Base-by-base conservation (phyloP, 2,888 invertebrate genomes). In the Myopa tessellatipennis region DNA sequence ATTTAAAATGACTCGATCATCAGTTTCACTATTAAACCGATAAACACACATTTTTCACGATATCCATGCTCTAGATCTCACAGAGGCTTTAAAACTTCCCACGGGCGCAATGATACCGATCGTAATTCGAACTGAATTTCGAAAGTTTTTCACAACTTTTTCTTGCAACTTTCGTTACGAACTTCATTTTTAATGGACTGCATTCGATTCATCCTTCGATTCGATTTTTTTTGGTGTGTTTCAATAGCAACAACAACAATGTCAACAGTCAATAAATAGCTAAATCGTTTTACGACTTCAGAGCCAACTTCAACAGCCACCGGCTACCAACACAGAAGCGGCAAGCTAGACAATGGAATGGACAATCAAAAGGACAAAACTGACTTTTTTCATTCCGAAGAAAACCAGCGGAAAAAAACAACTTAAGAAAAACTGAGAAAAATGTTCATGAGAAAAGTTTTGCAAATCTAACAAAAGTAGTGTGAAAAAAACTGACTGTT, bases 221-320 rank as follows among this genome's bases (percentile, higher is more conserved):
- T 40, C 45, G 8, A 12, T 65, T 38, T 18, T 65, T 1, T 63
- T 18, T 14, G n/a, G 10, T 52, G n/a, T 34, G 34, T 14, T 45
- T 45, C 7, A 55, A 38, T 45, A 61, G 18, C 45, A 40, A 69
- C 60, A 73, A 77, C 75, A 75, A 70, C 67, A 76, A 65, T 34
- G 45, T n/a, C 36, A 77, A 36, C 58, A 45, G 77, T 73, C 68
- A 77, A 79, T 75, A 73, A 79, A 79, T 75, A 69, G 71, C 67
- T 77, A 80, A 81, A 82, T 82, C 80, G 81, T 82, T 82, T 83
- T 81, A 83, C 80, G 81, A 80, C 82, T 80, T 80, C 79, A 81
- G 80, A 80, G 81, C 73, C 58, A 78, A 80, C 77, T 81, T 80
- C 81, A 81, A 14, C 26, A 26, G 26, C 50, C 81, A 78, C 81